phyloP scores from a whole-genome alignment of 2,113 vertebrate species.

The Furnarius figulus region DNA sequence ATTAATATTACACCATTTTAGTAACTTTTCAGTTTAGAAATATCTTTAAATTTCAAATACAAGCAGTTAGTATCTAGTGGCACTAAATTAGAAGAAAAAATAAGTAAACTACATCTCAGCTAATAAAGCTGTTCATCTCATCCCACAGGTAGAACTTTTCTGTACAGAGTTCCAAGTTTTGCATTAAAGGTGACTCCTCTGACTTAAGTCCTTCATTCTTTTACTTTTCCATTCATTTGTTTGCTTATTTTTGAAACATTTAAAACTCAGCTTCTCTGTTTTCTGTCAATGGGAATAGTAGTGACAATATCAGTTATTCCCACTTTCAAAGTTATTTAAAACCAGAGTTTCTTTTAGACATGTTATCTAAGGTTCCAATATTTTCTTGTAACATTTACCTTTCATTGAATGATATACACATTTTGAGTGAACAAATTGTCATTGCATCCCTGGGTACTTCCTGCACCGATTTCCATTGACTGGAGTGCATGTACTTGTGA shows the following conservation, averaged over 20 bases:
- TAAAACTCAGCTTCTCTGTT: not conserved
- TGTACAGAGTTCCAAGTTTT: not conserved
- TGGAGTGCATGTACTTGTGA: not conserved
- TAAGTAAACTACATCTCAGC: not conserved
- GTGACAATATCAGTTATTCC: not conserved
- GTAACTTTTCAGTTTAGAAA: not conserved
- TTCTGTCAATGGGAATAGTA: not conserved
- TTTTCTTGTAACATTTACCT: not conserved
- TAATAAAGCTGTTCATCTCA: not conserved
- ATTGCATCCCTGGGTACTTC: not conserved
- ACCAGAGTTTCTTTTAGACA: not conserved
- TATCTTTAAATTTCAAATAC: not conserved
- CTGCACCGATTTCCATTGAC: constrained; percentile 16
- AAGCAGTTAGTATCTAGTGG: not conserved
- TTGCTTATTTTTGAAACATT: not conserved
- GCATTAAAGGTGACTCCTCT: not conserved
- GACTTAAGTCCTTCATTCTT: not conserved
- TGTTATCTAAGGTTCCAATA: not conserved
- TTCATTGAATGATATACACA: constrained; percentile 1
- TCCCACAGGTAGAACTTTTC: not conserved
- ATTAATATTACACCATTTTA: not conserved
- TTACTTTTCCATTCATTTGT: not conserved
- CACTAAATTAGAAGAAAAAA: not conserved
- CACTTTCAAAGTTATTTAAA: not conserved
- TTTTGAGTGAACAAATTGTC: not conserved